These are phyloP conservation scores for Thryonomys swinderianus DNA, from an alignment of 2,113 vertebrate species.

Conservation along the genomic window DNA sequence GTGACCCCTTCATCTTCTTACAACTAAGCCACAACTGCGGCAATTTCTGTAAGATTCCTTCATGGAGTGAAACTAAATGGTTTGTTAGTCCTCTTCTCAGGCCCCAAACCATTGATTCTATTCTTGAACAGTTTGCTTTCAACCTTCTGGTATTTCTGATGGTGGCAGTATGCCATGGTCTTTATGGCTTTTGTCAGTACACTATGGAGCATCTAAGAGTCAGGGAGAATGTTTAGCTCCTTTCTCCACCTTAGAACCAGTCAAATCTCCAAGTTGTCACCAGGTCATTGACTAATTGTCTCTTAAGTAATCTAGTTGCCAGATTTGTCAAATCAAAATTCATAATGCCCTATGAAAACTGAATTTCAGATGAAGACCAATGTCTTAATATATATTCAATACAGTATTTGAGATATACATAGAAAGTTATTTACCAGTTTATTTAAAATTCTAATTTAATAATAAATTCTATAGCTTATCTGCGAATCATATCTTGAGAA, in stretches of 20 bases:
- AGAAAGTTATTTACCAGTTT: neutral
- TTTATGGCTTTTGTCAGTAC: neutral
- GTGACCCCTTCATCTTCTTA: neutral
- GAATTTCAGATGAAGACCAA: constrained; percentile 44
- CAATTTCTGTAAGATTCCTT: neutral
- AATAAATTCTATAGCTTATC: constrained; percentile 24
- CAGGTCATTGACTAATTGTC: neutral
- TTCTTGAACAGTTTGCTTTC: neutral
- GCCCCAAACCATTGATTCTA: neutral
- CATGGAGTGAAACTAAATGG: neutral
- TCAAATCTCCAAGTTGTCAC: neutral
- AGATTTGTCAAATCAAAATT: constrained; percentile 11
- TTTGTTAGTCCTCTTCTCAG: neutral
- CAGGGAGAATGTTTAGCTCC: neutral
- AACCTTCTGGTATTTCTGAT: neutral
- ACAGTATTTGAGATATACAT: neutral
- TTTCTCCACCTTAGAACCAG: neutral
- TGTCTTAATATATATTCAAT: neutral
- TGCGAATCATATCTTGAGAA: neutral
- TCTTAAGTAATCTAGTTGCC: neutral
- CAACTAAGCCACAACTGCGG: neutral
- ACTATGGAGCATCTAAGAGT: neutral
- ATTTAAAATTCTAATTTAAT: constrained; percentile 40
- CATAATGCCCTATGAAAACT: neutral
- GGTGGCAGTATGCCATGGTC: neutral